Conservation (phyloP, 1,140 invertebrate species). For the Dreissena rostriformis region DNA sequence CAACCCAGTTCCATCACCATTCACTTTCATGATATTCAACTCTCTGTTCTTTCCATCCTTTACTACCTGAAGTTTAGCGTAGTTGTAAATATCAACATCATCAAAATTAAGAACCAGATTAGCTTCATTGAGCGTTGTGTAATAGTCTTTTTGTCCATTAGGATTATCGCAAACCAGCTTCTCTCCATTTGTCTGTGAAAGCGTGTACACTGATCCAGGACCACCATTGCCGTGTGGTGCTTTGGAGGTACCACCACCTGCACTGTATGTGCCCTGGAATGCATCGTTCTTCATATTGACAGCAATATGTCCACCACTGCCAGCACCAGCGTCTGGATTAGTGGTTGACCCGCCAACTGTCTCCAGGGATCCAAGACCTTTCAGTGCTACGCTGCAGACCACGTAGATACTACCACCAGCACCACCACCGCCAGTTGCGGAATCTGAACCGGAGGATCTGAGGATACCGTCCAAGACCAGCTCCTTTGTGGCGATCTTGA, state of each 20-base stretch:
- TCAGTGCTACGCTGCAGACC: slow-evolving; percentile 57
- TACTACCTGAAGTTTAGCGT: slow-evolving; percentile 69
- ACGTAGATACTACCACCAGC: slow-evolving; percentile 73
- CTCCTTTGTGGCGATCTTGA: slow-evolving; percentile 62
- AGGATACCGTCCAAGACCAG: slow-evolving; percentile 69
- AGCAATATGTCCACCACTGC: slow-evolving; percentile 74
- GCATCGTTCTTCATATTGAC: slow-evolving; percentile 58
- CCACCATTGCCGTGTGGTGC: slow-evolving; percentile 65
- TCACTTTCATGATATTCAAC: slow-evolving; percentile 70
- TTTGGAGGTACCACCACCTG: slow-evolving; percentile 63
- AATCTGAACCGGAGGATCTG: slow-evolving; percentile 60
- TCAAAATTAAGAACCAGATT: slow-evolving; percentile 63
- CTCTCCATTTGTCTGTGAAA: slow-evolving; percentile 50
- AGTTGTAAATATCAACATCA: slow-evolving; percentile 67
- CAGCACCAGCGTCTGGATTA: slow-evolving; percentile 60
- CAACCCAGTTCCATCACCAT: slow-evolving; percentile 71
- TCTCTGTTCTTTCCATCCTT: slow-evolving; percentile 60
- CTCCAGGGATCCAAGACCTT: slow-evolving; percentile 67
- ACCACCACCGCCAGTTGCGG: slow-evolving; percentile 65
- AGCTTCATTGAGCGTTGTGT: slow-evolving; percentile 66
- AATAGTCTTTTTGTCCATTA: slow-evolving; percentile 67
- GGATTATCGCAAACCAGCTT: slow-evolving; percentile 69
- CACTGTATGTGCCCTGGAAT: slow-evolving; percentile 64
- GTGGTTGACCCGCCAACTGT: slow-evolving; percentile 65
- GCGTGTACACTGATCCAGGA: slow-evolving; percentile 69